Base-by-base conservation (phyloP, 2,888 invertebrate genomes). In the Macaria notata region DNA sequence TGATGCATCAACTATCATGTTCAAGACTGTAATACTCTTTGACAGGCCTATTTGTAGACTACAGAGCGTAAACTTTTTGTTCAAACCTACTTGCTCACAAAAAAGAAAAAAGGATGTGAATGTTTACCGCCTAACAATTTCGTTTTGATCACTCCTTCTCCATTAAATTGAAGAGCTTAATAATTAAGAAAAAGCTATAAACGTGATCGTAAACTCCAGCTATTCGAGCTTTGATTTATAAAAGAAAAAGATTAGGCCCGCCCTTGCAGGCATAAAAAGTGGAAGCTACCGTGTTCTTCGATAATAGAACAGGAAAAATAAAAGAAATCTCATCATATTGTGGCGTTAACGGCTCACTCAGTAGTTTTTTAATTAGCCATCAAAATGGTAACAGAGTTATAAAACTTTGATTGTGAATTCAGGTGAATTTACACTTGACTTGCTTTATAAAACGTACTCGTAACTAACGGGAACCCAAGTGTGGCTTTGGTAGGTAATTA, bases 321-420 rank as follows among this genome's bases (percentile, higher is more conserved):
- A 60, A 56, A 60, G 72, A 78, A 77, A 76, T 69, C 79, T 79
- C 80, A 84, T 86, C 83, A 83, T 73, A 64, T 71, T 73, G 70
- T 65, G 60, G 68, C 72, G 76, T 83, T 84, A 83, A 85, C 81
- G 75, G 75, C 81, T 81, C 72, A 79, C 78, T 81, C 66, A 36
- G 33, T 36, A 36, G 55, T 29, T 49, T 63, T 75, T 72, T 71
- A 80, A 79, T 81, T 79, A 77, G 79, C 79, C 81, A 76, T 76
- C 7, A 36, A 36, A 38, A 19, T 1, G 19, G 19, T 19, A 19
- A 19, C 19, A 19, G 19, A 19, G 19, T 19, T 19, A 19, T 19
- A 19, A 19, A 19, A 19, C 19, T 19, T 19, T 19, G 19, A 19
- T 19, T 19, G 19, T 19, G 19, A 19, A 19, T 19, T 19, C 19